Evolutionary conservation across 2,113 vertebrate species (phyloP), one percentile per base, ranked within the genome.

Genomic region (Raja brachyura): DNA sequence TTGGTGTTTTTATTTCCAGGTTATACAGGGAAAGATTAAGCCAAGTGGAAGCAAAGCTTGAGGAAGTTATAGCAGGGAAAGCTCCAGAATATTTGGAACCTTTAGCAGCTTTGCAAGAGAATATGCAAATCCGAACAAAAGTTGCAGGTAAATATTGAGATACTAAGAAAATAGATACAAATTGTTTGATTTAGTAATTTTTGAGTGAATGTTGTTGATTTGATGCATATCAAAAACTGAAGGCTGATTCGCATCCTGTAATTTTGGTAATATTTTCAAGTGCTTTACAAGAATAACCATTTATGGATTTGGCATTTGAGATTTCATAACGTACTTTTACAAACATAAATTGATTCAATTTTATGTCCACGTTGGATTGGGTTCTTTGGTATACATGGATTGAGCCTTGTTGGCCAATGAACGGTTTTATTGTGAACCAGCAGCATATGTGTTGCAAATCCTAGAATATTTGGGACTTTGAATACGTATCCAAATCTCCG

Each of bases 51-150:
- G 97, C 98, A 95, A 99, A 99, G 94, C 97, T 99, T 78, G 98
- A 99, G 94, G 99, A 99, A 94, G 99, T 99, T 79, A 98, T 98
- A 96, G 98, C 98, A 7, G 98, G 98, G 94, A 99, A 98, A 95
- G 99, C 99, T 94, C 97, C 98, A 9, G 99, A 99, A 94, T 99
- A 99, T 95, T 97, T 99, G 96, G 99, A 99, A 94, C 99, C 99
- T 54, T 94, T 99, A 94, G 99, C 99, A 94, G 98, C 98, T 95
- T 96, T 99, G 94, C 99, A 99, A 96, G 98, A 99, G 96, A 99
- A 99, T 95, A 99, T 99, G 98, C 99, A 99, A 96, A 99, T 99
- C 94, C 97, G 98, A 95, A 99, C 98, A 94, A 99, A 99, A 97
- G 98, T 99, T 93, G 99, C 99, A 94, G 99, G 99, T 99, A 95